A percentile compares a stretch with the other conserved stretches of the same genome.
Evolutionary conservation across 2,113 vertebrate genomes (phyloP).

Genomic region (human): GRCh38 chr3:118000001-118000500

Average conservation of each 20-base stretch:
- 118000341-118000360: background rate
- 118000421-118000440: background rate
- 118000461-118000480: background rate
- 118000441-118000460: background rate
- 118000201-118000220: background rate
- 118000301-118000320: background rate
- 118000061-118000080: background rate
- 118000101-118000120: background rate
- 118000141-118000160: background rate
- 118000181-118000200: background rate
- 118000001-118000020: background rate
- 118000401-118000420: background rate
- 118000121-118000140: background rate
- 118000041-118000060: background rate
- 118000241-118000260: background rate
- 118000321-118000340: background rate
- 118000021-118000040: background rate
- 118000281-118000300: background rate
- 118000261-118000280: background rate
- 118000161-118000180: background rate
- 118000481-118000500: background rate
- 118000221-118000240: background rate
- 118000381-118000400: background rate
- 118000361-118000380: background rate
- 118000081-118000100: background rate